These are phyloP conservation scores for Pheosia tremula DNA, from an alignment of 2,888 invertebrate species.

Conservation along the genomic window DNA sequence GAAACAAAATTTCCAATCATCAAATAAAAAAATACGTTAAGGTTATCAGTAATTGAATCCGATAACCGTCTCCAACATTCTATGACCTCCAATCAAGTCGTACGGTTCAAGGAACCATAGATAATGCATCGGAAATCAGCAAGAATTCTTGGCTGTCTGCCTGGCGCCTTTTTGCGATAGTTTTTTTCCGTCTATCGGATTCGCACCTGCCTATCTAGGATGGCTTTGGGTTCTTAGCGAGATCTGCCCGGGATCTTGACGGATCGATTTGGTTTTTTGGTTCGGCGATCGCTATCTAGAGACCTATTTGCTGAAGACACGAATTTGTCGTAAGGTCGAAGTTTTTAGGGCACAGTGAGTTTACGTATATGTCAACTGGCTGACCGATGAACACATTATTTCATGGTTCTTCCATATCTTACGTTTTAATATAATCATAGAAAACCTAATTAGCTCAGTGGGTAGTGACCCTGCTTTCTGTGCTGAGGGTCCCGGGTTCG, in stretches of 20 bases:
- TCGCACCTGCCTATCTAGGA: slow-evolving; percentile 5
- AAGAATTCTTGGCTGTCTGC: slow-evolving; percentile 38
- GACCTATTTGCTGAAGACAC: slow-evolving; percentile 4
- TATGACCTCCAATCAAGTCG: slow-evolving; percentile 36
- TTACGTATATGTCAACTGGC: not conserved
- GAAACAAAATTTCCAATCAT: too few relatives aligned
- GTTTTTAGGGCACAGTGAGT: not conserved
- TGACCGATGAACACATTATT: too few relatives aligned
- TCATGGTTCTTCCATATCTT: too few relatives aligned
- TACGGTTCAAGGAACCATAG: slow-evolving; percentile 38
- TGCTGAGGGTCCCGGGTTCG: too few relatives aligned
- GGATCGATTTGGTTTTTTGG: slow-evolving; percentile 7
- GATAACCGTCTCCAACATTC: slow-evolving; percentile 14
- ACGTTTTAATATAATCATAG: too few relatives aligned
- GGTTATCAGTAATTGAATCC: not conserved
- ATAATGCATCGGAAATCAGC: slow-evolving; percentile 41
- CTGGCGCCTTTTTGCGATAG: slow-evolving; percentile 21
- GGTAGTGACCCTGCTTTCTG: too few relatives aligned
- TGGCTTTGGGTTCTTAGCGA: not conserved
- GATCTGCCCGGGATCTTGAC: slow-evolving; percentile 4
- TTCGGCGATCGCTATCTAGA: not conserved
- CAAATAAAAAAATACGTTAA: not conserved
- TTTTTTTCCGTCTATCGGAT: slow-evolving; percentile 6
- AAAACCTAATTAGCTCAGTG: too few relatives aligned
- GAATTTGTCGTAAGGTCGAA: slow-evolving; percentile 1